A percentile compares a stretch with the other conserved stretches of the same genome.
These are phyloP conservation scores for Hyposoter dolosus DNA, from an alignment of 2,888 invertebrate species.

Conservation along the genomic window DNA sequence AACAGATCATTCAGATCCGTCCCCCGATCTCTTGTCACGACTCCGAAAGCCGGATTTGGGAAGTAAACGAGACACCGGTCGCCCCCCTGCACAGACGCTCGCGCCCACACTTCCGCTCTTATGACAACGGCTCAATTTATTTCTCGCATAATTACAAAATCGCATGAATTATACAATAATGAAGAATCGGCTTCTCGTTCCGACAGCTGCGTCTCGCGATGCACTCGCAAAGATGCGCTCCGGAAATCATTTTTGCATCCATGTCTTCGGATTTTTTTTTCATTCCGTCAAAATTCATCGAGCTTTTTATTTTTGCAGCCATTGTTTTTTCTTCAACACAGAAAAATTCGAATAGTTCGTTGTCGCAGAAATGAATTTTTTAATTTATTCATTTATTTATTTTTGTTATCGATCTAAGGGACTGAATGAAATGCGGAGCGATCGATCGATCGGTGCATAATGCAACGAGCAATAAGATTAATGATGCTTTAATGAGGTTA, in stretches of 20 bases:
- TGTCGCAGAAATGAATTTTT: too few species aligned
- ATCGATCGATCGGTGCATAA: conserved; percentile 17
- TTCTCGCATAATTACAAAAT: conserved; percentile 8
- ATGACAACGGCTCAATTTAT: conserved; percentile 34
- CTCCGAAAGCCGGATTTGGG: conserved; percentile 55
- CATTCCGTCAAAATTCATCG: too few species aligned
- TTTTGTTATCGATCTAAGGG: neutral
- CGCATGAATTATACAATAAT: conserved; percentile 29
- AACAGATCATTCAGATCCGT: neutral
- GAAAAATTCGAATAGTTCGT: too few species aligned
- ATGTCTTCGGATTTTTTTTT: neutral
- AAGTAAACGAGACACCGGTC: conserved; percentile 33
- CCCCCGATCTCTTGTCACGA: conserved; percentile 19
- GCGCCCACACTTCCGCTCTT: conserved; percentile 35
- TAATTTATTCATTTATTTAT: too few species aligned
- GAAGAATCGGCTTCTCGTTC: neutral
- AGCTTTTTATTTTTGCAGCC: too few species aligned
- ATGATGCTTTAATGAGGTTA: conserved; percentile 84
- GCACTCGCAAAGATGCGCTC: neutral
- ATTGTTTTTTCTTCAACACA: too few species aligned
- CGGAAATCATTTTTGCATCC: neutral
- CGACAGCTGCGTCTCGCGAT: neutral
- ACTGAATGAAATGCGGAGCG: conserved; percentile 37
- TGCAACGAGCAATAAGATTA: conserved; percentile 76
- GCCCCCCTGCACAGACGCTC: neutral